phyloP scores from a whole-genome alignment of 2,797 vertebrate genomes.

The Cirrhinus mrigala region DNA sequence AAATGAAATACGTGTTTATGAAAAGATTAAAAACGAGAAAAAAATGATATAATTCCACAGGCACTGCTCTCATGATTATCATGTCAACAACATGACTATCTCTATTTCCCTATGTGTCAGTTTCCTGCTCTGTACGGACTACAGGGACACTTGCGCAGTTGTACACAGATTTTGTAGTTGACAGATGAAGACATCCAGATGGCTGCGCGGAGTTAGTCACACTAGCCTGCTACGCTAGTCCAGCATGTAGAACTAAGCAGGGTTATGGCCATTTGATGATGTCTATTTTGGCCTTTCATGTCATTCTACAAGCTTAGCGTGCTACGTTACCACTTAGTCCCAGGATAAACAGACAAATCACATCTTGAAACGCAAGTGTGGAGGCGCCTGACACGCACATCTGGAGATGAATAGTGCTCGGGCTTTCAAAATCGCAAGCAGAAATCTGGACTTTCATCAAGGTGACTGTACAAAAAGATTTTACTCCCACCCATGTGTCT shows the following conservation, averaged over 20 bases:
- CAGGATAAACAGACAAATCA: conserved; percentile 51
- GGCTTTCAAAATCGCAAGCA: conserved; percentile 43
- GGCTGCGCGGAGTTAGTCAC: conserved; percentile 59
- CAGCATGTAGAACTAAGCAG: conserved; percentile 46
- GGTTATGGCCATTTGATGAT: conserved; percentile 43
- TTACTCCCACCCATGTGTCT: conserved; percentile 24
- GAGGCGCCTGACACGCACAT: conserved; percentile 45
- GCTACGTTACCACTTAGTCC: conserved; percentile 26
- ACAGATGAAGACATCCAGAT: conserved; percentile 77
- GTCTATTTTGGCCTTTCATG: conserved; percentile 55
- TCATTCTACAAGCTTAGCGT: conserved; percentile 28
- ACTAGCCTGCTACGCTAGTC: conserved; percentile 58
- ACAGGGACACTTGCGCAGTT: conserved; percentile 41
- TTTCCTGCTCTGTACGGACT: conserved; percentile 55
- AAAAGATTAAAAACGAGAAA: conserved; percentile 29
- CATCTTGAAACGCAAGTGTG: conserved; percentile 36
- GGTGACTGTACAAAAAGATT: conserved; percentile 38
- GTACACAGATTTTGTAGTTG: conserved; percentile 55
- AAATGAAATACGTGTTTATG: conserved; percentile 15
- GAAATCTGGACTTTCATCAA: conserved; percentile 51
- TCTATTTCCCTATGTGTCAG: conserved; percentile 52
- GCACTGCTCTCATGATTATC: conserved; percentile 43
- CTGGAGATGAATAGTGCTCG: conserved; percentile 40
- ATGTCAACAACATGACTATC: conserved; percentile 45
- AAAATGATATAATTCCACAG: conserved; percentile 8